Evolutionary conservation across 1,140 invertebrate genomes (phyloP), one percentile per base, ranked within the genome.

Genomic region (Lethrus apterus): DNA sequence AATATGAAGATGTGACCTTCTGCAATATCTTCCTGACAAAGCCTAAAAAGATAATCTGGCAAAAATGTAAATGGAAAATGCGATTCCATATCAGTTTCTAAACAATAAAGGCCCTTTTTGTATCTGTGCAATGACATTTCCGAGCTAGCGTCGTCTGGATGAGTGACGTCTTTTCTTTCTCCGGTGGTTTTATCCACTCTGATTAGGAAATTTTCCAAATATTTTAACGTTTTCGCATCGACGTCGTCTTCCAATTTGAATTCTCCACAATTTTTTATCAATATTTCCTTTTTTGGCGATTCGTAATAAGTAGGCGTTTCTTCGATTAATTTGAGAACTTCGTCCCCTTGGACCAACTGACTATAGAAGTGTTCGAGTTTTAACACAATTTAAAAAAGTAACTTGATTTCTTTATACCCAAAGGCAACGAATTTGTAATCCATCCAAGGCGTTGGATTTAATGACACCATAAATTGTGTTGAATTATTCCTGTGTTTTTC

Each of bases 351-450:
- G 19, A 78, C 62, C 1, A 78, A 54, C 61, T 77, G 72, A 10
- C 65, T 63, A 56, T 18, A 42, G 18, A 26, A n/a, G 24, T 26
- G 5, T 7, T n/a, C 24, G 24, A 7, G 5, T 26, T 7, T 26
- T 7, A n/a, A n/a, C 7, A 36, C 5, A 17, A 20, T 21, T 38
- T 2, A 18, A 38, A 38, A 19, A 38, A 18, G 3, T 38, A 19
- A 18, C 5, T 21, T 19, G 9, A 13, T 21, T 43, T 33, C 14
- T 31, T 21, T 7, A 4, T 59, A 70, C 63, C 86, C 88, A 66
- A 91, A 89, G 15, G 88, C 84, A 4, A 88, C 81, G 57, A 89
- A 87, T 58, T 80, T 80, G 24, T 74, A 70, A 63, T 86, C 78
- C 67, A 89, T 77, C 76, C 86, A 88, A 38, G 77, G 70, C 29